These are phyloP conservation scores for Drosophila acutilabella DNA, from an alignment of 2,888 invertebrate species.

Conservation along the genomic window DNA sequence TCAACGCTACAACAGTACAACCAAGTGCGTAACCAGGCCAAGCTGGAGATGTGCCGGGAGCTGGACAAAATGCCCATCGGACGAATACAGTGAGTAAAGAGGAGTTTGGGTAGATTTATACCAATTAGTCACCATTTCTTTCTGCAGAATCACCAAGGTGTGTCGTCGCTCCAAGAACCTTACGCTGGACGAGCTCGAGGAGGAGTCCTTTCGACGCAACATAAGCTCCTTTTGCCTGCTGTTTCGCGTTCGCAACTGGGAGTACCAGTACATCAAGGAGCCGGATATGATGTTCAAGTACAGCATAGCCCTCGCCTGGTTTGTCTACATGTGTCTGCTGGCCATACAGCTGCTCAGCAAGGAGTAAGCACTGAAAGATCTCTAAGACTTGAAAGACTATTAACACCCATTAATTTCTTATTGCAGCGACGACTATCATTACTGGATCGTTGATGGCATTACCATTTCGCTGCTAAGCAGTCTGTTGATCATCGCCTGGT, in stretches of 20 bases:
- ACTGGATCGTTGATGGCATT: conserved; percentile 86
- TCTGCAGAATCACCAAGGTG: conserved; percentile 76
- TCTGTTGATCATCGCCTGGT: conserved; percentile 91
- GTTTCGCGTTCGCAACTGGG: conserved; percentile 88
- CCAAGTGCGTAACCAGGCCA: conserved; percentile 84
- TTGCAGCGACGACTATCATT: conserved; percentile 58
- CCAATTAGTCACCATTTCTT: not conserved
- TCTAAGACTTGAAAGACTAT: not conserved
- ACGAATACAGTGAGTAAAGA: conserved; percentile 88
- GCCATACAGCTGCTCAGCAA: conserved; percentile 88
- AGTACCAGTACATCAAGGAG: conserved; percentile 90
- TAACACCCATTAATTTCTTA: not conserved
- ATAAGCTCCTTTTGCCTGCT: conserved; percentile 87
- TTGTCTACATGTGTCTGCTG: conserved; percentile 87
- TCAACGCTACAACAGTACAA: conserved; percentile 84
- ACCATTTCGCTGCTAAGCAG: conserved; percentile 86
- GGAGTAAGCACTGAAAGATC: conserved; percentile 67
- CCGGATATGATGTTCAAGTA: conserved; percentile 95
- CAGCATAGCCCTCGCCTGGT: conserved; percentile 88
- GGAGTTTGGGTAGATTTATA: not conserved
- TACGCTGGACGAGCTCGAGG: conserved; percentile 84
- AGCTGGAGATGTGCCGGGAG: conserved; percentile 92
- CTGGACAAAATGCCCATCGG: conserved; percentile 94
- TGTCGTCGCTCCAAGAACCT: conserved; percentile 80
- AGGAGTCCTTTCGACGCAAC: conserved; percentile 83